Base-by-base conservation (phyloP, 2,888 invertebrate species). In the Melanostoma scalare region DNA sequence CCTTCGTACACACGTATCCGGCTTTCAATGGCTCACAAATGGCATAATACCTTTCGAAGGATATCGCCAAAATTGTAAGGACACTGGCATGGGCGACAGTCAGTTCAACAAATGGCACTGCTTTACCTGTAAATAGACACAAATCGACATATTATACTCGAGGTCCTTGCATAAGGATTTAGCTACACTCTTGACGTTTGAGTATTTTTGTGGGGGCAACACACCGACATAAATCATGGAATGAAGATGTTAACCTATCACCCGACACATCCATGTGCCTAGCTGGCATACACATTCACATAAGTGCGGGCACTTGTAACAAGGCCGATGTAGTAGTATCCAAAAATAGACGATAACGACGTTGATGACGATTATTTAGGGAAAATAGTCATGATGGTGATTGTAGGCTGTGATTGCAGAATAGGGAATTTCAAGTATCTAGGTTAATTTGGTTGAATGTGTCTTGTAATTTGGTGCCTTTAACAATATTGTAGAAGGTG, bases 21-120 rank as follows among this genome's bases (percentile, higher is more conserved):
- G 97, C 97, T 87, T 96, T 94, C 68, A 98, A 92, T 0, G 98
- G 98, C 89, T 97, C 96, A 91, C 98, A 98, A 89, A 98, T 97
- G 86, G 98, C 98, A 92, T 96, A 95, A 92, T 96, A 96, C 73
- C 96, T 93, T 91, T 98, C 98, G 91, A 98, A 96, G 89, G 97
- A 97, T 91, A 98, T 98, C 76, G 97, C 98, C 88, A 98, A 92
- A 88, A 98, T 98, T 44, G 98, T 98, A 68, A 98, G 93, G 2
- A 97, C 97, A 44, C 97, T 97, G 35, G 97, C 97, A 90, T 97
- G 97, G 2, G 97, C 97, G 31, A 98, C 97, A 0, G 97, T 96
- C 89, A 97, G 92, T 92, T 98, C 98, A 80, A 98, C 95, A 90
- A 97, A 97, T 0, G 98, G 97, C 3, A 98, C 97, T 31, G 96